Evolutionary conservation across 2,888 invertebrate genomes (phyloP).

Genomic region (Bimastos eiseni): DNA sequence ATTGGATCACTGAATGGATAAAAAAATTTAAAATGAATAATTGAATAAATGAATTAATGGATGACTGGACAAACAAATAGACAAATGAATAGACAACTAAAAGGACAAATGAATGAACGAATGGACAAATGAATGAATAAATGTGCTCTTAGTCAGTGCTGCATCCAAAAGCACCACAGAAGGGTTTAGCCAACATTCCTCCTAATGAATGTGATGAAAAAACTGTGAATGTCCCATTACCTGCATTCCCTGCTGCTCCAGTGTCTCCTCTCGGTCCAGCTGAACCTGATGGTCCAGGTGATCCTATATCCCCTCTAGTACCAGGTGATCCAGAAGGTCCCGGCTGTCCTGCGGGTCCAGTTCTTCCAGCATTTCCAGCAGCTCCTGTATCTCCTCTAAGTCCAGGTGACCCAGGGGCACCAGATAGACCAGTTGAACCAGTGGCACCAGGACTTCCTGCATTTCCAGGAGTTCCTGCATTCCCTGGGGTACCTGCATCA

Average conservation of each 20-base stretch:
- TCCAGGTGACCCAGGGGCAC: slow-evolving; percentile 34
- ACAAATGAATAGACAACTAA: too few relatives aligned
- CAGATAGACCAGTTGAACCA: slow-evolving; percentile 30
- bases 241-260: slow-evolving; percentile 21
- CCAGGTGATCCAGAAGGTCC: slow-evolving; percentile 31
- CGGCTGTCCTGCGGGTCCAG: slow-evolving; percentile 33
- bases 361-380: slow-evolving; percentile 36
- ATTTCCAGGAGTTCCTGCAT: slow-evolving; percentile 31
- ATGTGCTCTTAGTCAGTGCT: background rate
- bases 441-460: slow-evolving; percentile 32
- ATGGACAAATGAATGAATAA: too few relatives aligned
- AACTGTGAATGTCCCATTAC: background rate
- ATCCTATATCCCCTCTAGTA: slow-evolving; percentile 30
- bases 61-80: too few relatives aligned
- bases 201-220: background rate
- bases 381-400: slow-evolving; percentile 9
- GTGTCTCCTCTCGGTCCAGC: slow-evolving; percentile 29
- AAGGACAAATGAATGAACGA: too few relatives aligned
- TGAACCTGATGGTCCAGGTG: slow-evolving; percentile 35
- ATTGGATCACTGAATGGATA: too few relatives aligned
- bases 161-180: background rate
- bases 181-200: background rate
- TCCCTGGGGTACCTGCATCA: slow-evolving; percentile 34
- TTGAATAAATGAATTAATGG: too few relatives aligned
- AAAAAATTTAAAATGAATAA: too few relatives aligned